Conservation (phyloP, 2,797 vertebrate species). For the Sebastes cheni region DNA sequence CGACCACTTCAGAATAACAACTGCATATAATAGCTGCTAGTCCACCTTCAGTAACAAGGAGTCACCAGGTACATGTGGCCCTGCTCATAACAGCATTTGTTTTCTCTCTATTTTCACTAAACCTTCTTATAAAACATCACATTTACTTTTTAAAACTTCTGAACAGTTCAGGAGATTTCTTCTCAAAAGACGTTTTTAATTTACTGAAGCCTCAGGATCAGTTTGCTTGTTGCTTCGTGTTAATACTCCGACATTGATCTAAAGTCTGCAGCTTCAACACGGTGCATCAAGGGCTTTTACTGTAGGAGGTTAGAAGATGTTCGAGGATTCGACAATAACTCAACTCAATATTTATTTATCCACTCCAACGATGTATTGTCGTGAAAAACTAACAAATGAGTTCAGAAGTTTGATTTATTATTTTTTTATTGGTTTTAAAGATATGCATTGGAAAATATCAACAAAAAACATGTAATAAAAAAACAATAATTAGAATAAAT, state of each 20-base stretch:
- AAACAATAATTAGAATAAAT: no score
- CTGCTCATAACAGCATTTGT: not conserved
- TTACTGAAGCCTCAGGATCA: not conserved
- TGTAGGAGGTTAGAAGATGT: not conserved
- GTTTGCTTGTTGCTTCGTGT: not conserved
- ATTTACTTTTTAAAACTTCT: not conserved
- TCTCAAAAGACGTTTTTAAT: not conserved
- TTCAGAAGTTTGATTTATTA: no score
- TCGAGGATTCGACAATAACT: not conserved
- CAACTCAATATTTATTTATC: not conserved
- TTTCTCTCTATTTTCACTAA: not conserved
- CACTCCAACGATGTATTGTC: not conserved
- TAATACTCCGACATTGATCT: not conserved
- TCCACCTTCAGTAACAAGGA: not conserved
- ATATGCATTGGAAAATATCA: no score
- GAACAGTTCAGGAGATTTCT: not conserved
- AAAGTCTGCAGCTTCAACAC: not conserved
- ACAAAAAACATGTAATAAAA: not conserved
- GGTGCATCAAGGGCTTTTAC: not conserved
- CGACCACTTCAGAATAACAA: conserved; percentile 28
- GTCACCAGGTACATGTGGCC: not conserved
- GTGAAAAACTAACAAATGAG: no score
- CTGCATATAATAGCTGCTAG: conserved; percentile 14
- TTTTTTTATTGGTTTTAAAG: no score
- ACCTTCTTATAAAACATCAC: not conserved